A percentile compares a stretch with the other conserved stretches of the same genome.
phyloP scores from a whole-genome alignment of 2,113 vertebrate genomes.

The human region DNA sequence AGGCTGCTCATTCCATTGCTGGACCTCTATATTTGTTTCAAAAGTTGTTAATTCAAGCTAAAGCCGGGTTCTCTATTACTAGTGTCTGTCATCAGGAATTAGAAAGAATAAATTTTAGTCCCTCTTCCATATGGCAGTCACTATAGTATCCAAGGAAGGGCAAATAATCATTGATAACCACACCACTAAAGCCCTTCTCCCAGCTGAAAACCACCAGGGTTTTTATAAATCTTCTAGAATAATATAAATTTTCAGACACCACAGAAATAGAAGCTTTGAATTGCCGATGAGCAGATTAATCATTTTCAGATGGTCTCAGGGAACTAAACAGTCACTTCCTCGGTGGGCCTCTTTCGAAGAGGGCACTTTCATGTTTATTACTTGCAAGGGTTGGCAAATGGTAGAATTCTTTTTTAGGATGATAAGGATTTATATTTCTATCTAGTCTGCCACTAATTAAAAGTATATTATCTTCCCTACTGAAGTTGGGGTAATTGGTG shows the following conservation, averaged over 20 bases:
- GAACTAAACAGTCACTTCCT: neutral
- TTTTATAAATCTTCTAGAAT: neutral
- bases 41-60: neutral
- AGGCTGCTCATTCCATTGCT: neutral
- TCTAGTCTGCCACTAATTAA: neutral
- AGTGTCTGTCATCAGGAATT: neutral
- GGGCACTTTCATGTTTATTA: neutral
- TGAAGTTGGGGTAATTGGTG: constrained; percentile 45
- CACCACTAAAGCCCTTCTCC: neutral
- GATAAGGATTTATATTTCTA: neutral
- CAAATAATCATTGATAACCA: neutral
- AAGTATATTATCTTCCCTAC: constrained; percentile 38
- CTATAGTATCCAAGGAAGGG: neutral
- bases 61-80: neutral
- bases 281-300: neutral
- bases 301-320: neutral
- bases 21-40: neutral
- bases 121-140: neutral
- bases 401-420: neutral
- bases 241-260: neutral
- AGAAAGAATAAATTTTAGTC: neutral
- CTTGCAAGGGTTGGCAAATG: neutral
- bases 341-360: neutral
- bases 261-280: neutral
- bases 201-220: neutral